Percentiles rank a stretch among this genome's conserved stretches.
Evolutionary conservation across 2,797 vertebrate genomes (phyloP).

Genomic region (Peromyscus attwateri): DNA sequence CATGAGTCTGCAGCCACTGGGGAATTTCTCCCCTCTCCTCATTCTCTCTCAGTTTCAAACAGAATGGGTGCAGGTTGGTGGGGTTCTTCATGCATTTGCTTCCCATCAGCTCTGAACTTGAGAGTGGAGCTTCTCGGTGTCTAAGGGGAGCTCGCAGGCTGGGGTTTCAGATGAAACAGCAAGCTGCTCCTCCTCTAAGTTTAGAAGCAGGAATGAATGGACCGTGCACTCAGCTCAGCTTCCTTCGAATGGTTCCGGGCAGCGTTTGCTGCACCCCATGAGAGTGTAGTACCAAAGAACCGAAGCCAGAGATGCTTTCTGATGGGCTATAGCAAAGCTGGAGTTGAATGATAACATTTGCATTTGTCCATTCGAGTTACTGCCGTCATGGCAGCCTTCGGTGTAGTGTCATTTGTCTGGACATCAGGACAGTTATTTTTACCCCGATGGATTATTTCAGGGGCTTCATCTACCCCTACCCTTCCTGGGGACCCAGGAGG

Average conservation of each 20-base stretch:
- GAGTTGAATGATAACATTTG: neutral
- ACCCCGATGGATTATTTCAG: neutral
- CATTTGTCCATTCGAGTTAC: neutral
- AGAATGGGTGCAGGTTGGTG: neutral
- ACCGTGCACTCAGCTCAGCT: neutral
- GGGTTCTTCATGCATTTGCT: neutral
- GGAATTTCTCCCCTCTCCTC: neutral
- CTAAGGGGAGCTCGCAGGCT: neutral
- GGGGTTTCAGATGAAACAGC: conserved; percentile 23
- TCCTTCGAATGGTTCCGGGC: neutral
- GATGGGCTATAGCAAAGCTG: too few relatives aligned
- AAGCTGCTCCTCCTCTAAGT: neutral
- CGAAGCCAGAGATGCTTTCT: neutral
- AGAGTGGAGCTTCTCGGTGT: neutral
- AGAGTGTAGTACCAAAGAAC: neutral
- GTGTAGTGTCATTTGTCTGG: neutral
- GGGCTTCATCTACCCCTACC: neutral
- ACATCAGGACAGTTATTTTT: neutral
- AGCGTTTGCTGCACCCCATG: neutral
- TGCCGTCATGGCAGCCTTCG: neutral
- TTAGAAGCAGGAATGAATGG: neutral
- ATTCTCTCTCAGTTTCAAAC: neutral
- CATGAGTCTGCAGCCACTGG: neutral
- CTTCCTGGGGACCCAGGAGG: neutral
- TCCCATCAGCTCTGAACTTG: neutral